Percentiles rank a stretch among this genome's conserved stretches.
phyloP scores from a whole-genome alignment of 2,888 invertebrate genomes.

The Suillia variegata region DNA sequence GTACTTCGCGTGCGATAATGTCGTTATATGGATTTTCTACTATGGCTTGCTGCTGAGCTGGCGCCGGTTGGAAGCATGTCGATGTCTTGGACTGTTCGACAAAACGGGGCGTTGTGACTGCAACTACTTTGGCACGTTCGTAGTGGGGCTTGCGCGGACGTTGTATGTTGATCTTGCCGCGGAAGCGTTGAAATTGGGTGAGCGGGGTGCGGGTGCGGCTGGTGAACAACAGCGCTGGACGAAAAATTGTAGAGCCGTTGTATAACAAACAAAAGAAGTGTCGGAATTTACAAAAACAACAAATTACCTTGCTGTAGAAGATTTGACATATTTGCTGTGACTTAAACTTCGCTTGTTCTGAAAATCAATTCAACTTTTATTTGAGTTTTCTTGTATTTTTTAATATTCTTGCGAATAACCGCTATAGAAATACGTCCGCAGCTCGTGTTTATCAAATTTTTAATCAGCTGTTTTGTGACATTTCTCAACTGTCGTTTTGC shows the following conservation, averaged over 20 bases:
- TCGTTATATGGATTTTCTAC: slow-evolving; percentile 73
- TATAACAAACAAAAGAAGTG: no score
- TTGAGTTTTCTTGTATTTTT: not conserved
- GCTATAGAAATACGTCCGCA: not conserved
- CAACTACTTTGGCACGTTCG: slow-evolving; percentile 69
- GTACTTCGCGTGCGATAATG: slow-evolving; percentile 74
- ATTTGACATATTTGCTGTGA: slow-evolving; percentile 27
- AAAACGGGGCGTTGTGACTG: slow-evolving; percentile 70
- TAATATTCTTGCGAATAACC: no score
- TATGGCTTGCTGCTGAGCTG: slow-evolving; percentile 42
- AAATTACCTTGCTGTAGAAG: slow-evolving; percentile 32
- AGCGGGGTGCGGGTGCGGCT: slow-evolving; percentile 58
- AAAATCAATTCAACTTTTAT: no score
- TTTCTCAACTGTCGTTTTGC: no score
- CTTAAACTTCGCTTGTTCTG: not conserved
- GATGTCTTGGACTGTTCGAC: slow-evolving; percentile 63
- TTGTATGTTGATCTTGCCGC: slow-evolving; percentile 80
- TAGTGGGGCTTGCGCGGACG: slow-evolving; percentile 74
- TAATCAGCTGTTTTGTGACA: not conserved
- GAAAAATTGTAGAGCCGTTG: no score
- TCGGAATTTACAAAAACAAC: not conserved
- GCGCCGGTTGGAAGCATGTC: slow-evolving; percentile 63
- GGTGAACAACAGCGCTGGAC: slow-evolving; percentile 34
- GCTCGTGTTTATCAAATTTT: not conserved
- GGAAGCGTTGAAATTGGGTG: slow-evolving; percentile 69